Conservation (phyloP, 2,797 vertebrate genomes). For the Kryptopterus vitreolus region DNA sequence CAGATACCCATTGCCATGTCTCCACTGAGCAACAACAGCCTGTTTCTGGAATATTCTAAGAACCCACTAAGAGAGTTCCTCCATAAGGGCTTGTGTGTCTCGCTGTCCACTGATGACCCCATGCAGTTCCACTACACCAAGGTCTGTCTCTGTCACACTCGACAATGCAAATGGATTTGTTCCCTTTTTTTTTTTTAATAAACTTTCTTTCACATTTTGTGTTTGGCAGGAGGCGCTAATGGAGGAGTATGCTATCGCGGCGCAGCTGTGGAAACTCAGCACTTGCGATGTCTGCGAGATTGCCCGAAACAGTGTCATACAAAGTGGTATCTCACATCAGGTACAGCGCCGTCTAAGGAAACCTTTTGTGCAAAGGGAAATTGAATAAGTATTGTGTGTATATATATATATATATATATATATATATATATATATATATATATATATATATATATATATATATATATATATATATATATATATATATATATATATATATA, state of each 20-base stretch:
- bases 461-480: too few relatives aligned
- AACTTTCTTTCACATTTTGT: slow-evolving; percentile 3
- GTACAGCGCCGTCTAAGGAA: slow-evolving; percentile 62
- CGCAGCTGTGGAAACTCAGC: slow-evolving; percentile 96
- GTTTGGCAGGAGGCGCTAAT: slow-evolving; percentile 87
- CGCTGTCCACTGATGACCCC: slow-evolving; percentile 94
- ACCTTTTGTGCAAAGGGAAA: background rate
- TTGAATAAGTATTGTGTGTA: too few relatives aligned
- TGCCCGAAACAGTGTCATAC: slow-evolving; percentile 92
- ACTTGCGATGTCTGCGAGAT: slow-evolving; percentile 96
- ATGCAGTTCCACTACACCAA: slow-evolving; percentile 99
- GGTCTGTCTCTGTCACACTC: slow-evolving; percentile 70
- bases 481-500: too few relatives aligned
- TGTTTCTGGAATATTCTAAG: slow-evolving; percentile 96
- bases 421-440: too few relatives aligned
- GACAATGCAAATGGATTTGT: background rate
- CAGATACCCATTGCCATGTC: slow-evolving; percentile 98
- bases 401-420: too few relatives aligned
- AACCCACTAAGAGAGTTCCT: slow-evolving; percentile 92
- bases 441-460: too few relatives aligned
- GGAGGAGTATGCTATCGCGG: slow-evolving; percentile 98
- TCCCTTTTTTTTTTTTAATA: too few relatives aligned
- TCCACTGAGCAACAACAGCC: slow-evolving; percentile 96
- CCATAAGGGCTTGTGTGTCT: slow-evolving; percentile 90
- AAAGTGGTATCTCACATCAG: slow-evolving; percentile 92